Evolutionary conservation across 2,113 vertebrate species (phyloP), one percentile per base, ranked within the genome.

Genomic region (Regulus satrapa): DNA sequence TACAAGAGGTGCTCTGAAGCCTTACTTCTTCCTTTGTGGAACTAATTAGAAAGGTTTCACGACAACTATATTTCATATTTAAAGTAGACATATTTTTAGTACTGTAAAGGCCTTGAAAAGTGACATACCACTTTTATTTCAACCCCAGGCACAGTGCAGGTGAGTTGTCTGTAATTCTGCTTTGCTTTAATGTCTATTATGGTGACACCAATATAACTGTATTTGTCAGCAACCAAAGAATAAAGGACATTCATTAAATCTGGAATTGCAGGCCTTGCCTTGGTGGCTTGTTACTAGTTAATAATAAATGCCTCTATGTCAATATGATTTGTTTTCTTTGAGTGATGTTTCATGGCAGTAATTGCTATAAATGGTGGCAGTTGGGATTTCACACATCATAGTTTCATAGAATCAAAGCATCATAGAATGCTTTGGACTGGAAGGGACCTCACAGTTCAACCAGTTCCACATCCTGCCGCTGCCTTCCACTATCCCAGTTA

Each of bases 391-490:
- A 38, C 14, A 63, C 69, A 76, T 10, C 31, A 36, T 56, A 32
- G 7, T 82, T 85, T 59, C 36, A 48, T 2, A 56, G 18, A 59
- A 73, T 48, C 12, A 38, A 3, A 88, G 11, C 13, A 20, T 59
- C 34, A n/a, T 4, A 13, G 15, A 56, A 38, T 8, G 4, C 31
- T 52, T 58, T 62, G 25, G 7, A 17, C 19, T 48, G 64, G 28
- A 68, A 80, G 3, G 12, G 8, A 40, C 18, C 1, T 55, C 71
- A n/a, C 14, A 62, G 9, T 9, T 34, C 15, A 29, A 2, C 3
- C 9, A 41, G 18, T 46, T 32, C 19, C 25, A 66, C 3, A 1
- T 6, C 5, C 9, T 67, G 18, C 9, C 31, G 28, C 4, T 2
- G 6, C 1, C 24, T 85, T 62, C 14, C 43, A 12, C 11, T 9